Conservation (phyloP, 2,888 invertebrate species). For the Cheilosia grossa region DNA sequence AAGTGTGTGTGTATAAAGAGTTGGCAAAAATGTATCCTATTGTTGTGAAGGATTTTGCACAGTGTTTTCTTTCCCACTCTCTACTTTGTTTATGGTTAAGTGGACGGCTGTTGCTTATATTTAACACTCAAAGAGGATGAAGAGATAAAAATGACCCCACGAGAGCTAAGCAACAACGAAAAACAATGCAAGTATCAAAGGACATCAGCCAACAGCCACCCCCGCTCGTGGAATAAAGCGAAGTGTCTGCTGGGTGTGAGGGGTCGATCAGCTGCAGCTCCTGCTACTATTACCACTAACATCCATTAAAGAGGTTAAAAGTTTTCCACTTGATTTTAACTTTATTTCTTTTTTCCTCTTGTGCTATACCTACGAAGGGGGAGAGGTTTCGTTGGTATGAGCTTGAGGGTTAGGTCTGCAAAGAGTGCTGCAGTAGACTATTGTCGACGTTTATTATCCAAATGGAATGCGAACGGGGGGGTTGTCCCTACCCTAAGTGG, state of each 20-base stretch:
- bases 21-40: constrained; percentile 24
- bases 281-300: constrained; percentile 54
- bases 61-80: not conserved
- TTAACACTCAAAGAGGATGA: constrained; percentile 45
- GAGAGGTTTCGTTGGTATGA: constrained; percentile 34
- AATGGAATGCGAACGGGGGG: constrained; percentile 33
- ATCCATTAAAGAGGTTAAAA: constrained; percentile 69
- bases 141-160: constrained; percentile 49
- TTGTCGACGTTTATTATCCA: constrained; percentile 54
- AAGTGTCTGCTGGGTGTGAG: constrained; percentile 1
- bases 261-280: constrained; percentile 56
- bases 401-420: constrained; percentile 4
- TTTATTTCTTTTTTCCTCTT: constrained; percentile 6
- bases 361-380: constrained; percentile 8
- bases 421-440: constrained; percentile 23
- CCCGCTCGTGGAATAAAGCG: constrained; percentile 23
- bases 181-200: constrained; percentile 50
- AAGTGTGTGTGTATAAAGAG: not conserved
- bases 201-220: constrained; percentile 25
- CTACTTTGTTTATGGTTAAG: constrained; percentile 59
- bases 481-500: constrained; percentile 42
- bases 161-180: constrained; percentile 36
- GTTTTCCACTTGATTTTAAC: constrained; percentile 65
- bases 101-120: constrained; percentile 56
- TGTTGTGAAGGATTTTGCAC: constrained; percentile 12